phyloP scores from a whole-genome alignment of 2,888 invertebrate species.

The Lordiphosa fenestrarum region DNA sequence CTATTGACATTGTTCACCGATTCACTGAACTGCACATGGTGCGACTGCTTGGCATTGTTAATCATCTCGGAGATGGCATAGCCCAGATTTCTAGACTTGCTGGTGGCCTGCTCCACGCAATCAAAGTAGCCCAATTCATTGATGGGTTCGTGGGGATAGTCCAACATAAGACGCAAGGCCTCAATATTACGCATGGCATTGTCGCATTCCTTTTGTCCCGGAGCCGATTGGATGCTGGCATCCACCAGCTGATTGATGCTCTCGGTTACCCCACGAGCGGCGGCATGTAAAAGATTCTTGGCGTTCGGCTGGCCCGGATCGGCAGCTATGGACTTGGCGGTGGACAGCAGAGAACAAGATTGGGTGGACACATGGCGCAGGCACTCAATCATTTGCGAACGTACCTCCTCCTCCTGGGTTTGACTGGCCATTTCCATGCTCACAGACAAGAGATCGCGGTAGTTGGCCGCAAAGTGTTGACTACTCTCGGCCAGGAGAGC shows the following conservation, averaged over 20 bases:
- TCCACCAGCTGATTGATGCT: conserved; percentile 93
- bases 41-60: conserved; percentile 92
- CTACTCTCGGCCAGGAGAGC: conserved; percentile 87
- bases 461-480: conserved; percentile 89
- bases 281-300: conserved; percentile 92
- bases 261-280: conserved; percentile 94
- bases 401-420: conserved; percentile 87
- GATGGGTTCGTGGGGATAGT: conserved; percentile 92
- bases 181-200: conserved; percentile 96
- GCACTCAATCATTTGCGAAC: conserved; percentile 91
- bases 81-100: conserved; percentile 90
- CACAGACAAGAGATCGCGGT: conserved; percentile 88
- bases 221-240: conserved; percentile 89
- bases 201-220: conserved; percentile 98
- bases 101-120: conserved; percentile 94
- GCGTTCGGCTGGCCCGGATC: conserved; percentile 95
- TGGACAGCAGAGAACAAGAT: conserved; percentile 91
- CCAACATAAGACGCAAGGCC: conserved; percentile 89
- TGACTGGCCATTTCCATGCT: conserved; percentile 93
- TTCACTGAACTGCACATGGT: conserved; percentile 91
- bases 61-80: conserved; percentile 98
- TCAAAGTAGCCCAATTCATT: conserved; percentile 95
- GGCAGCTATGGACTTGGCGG: conserved; percentile 93
- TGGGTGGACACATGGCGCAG: conserved; percentile 93
- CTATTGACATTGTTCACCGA: conserved; percentile 91